Conservation (phyloP, 2,888 invertebrate species). For the Xestoiulus laeticollis region DNA sequence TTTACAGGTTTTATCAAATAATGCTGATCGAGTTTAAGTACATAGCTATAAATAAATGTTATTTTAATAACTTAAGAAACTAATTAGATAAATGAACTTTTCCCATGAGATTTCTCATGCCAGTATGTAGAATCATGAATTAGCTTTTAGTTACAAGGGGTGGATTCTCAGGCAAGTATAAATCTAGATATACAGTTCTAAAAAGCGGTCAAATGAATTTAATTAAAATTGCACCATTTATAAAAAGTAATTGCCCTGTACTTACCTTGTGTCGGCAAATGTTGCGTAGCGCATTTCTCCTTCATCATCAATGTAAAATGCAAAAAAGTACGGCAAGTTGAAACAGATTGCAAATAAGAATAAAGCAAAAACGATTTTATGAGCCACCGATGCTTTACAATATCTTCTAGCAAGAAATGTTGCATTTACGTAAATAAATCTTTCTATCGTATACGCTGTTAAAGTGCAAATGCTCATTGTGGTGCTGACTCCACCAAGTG, state of each 20-base stretch:
- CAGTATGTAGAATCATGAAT: too few relatives aligned
- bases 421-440: not conserved
- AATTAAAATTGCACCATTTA: too few relatives aligned
- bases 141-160: too few relatives aligned
- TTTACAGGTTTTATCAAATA: too few relatives aligned
- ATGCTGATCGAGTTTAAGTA: too few relatives aligned
- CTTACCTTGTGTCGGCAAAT: slow-evolving; percentile 36
- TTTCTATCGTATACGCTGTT: slow-evolving; percentile 37
- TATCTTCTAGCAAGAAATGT: slow-evolving; percentile 7
- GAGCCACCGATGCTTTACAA: not conserved
- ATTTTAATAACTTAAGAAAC: too few relatives aligned
- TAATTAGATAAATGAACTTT: too few relatives aligned
- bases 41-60: too few relatives aligned
- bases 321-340: slow-evolving; percentile 48
- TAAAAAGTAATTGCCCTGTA: not conserved
- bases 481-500: slow-evolving; percentile 11
- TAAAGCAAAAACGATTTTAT: not conserved
- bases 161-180: too few relatives aligned
- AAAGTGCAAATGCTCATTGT: slow-evolving; percentile 20
- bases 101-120: too few relatives aligned
- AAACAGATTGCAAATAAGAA: slow-evolving; percentile 24
- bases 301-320: slow-evolving; percentile 42
- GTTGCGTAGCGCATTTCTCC: not conserved
- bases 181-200: not conserved
- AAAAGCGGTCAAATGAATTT: too few relatives aligned